These are phyloP conservation scores for Antitype chi DNA, from an alignment of 2,888 invertebrate genomes.

Conservation along the genomic window DNA sequence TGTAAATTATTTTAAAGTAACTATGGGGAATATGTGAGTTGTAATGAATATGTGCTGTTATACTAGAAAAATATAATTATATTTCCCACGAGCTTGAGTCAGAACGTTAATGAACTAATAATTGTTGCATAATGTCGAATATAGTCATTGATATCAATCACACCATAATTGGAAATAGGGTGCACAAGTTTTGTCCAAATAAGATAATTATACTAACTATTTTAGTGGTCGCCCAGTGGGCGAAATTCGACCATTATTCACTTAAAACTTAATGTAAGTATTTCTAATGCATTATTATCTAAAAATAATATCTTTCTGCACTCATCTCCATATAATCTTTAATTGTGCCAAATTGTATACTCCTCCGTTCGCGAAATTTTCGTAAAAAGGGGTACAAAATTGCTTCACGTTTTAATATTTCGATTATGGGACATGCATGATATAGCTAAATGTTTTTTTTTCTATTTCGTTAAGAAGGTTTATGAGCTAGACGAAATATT, in stretches of 20 bases:
- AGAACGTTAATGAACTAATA: constrained; percentile 50
- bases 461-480: not conserved
- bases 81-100: constrained; percentile 58
- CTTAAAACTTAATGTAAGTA: too few relatives aligned
- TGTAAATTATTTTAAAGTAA: constrained; percentile 69
- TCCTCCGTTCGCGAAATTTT: too few relatives aligned
- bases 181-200: constrained; percentile 9
- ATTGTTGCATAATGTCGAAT: constrained; percentile 25
- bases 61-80: constrained; percentile 24
- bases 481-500: constrained; percentile 14
- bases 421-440: not conserved
- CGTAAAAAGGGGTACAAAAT: too few relatives aligned
- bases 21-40: constrained; percentile 67
- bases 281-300: too few relatives aligned
- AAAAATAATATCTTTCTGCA: too few relatives aligned
- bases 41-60: constrained; percentile 37
- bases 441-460: not conserved
- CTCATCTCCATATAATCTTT: too few relatives aligned
- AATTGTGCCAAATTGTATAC: too few relatives aligned
- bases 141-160: constrained; percentile 21
- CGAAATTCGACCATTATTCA: too few relatives aligned
- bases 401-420: too few relatives aligned
- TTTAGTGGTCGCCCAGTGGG: too few relatives aligned
- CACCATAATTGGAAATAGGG: constrained; percentile 18
- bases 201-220: not conserved